Conservation (phyloP, 2,113 vertebrate genomes). For the Ptychochromis oligacanthus region DNA sequence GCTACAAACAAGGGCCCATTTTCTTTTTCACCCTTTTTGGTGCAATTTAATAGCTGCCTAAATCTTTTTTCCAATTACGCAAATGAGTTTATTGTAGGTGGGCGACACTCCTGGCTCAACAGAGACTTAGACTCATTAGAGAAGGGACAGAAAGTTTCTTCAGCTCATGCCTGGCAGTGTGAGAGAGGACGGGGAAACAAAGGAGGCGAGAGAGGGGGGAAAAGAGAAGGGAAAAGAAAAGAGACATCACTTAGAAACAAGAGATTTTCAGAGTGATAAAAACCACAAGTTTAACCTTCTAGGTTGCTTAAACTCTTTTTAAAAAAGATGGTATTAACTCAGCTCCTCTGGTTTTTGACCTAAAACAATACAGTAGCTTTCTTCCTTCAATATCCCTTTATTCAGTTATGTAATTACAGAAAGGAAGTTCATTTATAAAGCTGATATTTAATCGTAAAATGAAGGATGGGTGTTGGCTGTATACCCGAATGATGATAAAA, state of each 20-base stretch:
- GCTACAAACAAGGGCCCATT: slow-evolving; percentile 46
- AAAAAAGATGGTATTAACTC: no score
- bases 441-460: neutral
- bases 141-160: slow-evolving; percentile 42
- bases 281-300: neutral
- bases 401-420: neutral
- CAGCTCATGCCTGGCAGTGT: slow-evolving; percentile 14
- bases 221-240: neutral
- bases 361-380: neutral
- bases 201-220: neutral
- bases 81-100: slow-evolving; percentile 54
- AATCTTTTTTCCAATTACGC: slow-evolving; percentile 63
- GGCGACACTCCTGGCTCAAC: slow-evolving; percentile 13
- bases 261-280: neutral
- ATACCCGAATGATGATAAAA: no score
- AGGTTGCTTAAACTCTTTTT: neutral
- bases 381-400: neutral
- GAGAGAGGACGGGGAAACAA: neutral
- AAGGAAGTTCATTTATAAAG: neutral
- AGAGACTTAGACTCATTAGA: slow-evolving; percentile 58
- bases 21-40: slow-evolving; percentile 29
- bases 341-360: no score
- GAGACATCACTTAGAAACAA: neutral
- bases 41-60: slow-evolving; percentile 43
- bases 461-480: rapidly evolving